Base-by-base conservation (phyloP, 2,888 invertebrate genomes). In the Drosophila recens region DNA sequence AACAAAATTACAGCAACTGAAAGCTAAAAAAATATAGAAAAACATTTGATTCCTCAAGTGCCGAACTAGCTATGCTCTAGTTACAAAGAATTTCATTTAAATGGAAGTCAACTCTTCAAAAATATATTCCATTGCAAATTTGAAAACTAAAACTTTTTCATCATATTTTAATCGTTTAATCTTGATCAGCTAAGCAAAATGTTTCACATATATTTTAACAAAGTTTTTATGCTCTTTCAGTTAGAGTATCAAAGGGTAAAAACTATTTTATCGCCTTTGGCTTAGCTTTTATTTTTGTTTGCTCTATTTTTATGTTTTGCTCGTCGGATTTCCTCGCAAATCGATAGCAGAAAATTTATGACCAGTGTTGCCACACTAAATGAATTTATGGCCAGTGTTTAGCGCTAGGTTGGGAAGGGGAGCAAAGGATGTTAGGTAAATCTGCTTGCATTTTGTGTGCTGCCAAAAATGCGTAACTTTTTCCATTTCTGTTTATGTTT, bases 381-480 rank as follows among this genome's bases (percentile, higher is more conserved):
- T 89, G 84, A 89, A 89, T 84, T 84, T 84, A 84, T 89, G 76
- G 89, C 82, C 36, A 69, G 43, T 84, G 85, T 79, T 84, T 84
- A 84, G 67, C 70, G 56, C 66, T 63, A 38, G 42, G 43, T 58
- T 43, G 52, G 9, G n/a, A 0, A 1, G 9, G 33, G 5, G 27
- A 15, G 23, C 33, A 13, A 13, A 34, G 58, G 54, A 27, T 36
- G 45, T 53, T 59, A 56, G 58, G 51, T 62, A 58, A 78, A 80
- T 40, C 67, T 67, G 73, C 42, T 56, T 73, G 49, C 74, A 63
- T 59, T 45, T 67, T 17, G 49, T 63, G 57, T 59, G 43, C 33
- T 46, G 43, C 57, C 51, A 86, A 86, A 86, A 83, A 84, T 88
- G 89, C 87, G 89, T 80, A 86, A 69, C 86, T 69, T 71, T 58